These are phyloP conservation scores for Pelodytes ibericus DNA, from an alignment of 2,797 vertebrate genomes.

Conservation along the genomic window DNA sequence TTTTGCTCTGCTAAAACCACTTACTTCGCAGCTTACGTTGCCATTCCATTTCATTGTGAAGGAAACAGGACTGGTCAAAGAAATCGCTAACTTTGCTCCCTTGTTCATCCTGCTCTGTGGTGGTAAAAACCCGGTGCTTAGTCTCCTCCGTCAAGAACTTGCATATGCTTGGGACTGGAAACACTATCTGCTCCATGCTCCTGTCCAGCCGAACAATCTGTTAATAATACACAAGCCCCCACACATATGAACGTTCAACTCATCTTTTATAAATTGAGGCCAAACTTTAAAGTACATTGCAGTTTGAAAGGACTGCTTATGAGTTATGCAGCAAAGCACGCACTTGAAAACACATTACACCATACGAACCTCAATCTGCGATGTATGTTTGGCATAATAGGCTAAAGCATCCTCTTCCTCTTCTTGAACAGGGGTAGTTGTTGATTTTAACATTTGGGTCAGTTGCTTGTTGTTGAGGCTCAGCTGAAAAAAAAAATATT, in stretches of 20 bases:
- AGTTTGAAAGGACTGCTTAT: too few relatives aligned
- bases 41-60: constrained; percentile 99
- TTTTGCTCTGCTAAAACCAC: too few relatives aligned
- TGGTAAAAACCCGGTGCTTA: constrained; percentile 88
- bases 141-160: constrained; percentile 94
- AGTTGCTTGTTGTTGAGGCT: constrained; percentile 93
- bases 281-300: too few relatives aligned
- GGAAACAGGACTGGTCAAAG: constrained; percentile 91
- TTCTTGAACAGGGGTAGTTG: constrained; percentile 74
- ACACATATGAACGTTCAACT: too few relatives aligned
- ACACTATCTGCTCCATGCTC: constrained; percentile 98
- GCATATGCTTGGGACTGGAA: constrained; percentile 91
- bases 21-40: constrained; percentile 96
- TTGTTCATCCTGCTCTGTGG: constrained; percentile 96
- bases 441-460: constrained; percentile 90
- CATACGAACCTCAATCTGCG: constrained; percentile 87
- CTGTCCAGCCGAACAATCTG: constrained; percentile 95
- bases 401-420: constrained; percentile 87
- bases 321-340: not conserved
- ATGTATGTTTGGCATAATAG: constrained; percentile 86
- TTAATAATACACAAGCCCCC: too few relatives aligned
- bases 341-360: not conserved
- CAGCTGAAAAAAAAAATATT: constrained; percentile 71
- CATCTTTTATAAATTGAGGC: too few relatives aligned
- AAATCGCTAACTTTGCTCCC: constrained; percentile 98